Evolutionary conservation across 2,113 vertebrate genomes (phyloP).

Genomic region (Tretioscincus oriximinensis): DNA sequence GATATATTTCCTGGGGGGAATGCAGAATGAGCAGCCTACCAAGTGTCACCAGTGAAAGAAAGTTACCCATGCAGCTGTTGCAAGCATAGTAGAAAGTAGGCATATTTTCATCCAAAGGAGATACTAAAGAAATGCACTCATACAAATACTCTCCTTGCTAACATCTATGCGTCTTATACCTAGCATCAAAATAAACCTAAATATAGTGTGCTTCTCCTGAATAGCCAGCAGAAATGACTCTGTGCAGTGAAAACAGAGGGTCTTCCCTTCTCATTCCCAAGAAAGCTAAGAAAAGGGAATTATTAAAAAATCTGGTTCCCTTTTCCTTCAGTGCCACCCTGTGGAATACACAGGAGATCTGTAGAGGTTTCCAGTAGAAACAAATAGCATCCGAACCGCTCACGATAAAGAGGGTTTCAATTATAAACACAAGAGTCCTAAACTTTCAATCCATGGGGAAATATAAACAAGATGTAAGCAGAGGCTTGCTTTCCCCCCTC

Average conservation of each 20-base stretch:
- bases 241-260: not conserved
- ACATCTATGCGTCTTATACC: not conserved
- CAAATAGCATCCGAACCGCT: not conserved
- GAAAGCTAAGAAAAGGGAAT: conserved; percentile 25
- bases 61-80: not conserved
- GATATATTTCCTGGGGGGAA: not conserved
- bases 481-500: not conserved
- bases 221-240: not conserved
- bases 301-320: not conserved
- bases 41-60: not conserved
- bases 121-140: not conserved
- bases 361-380: not conserved
- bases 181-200: not conserved
- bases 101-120: not conserved
- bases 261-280: conserved; percentile 19
- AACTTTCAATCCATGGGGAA: not conserved
- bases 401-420: not conserved
- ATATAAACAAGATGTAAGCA: not conserved
- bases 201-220: not conserved
- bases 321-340: conserved; percentile 14
- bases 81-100: not conserved
- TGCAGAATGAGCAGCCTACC: not conserved
- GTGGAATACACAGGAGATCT: not conserved
- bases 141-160: not conserved
- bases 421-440: conserved; percentile 19